Base-by-base conservation (phyloP, 2,113 vertebrate species). In the Neofelis nebulosa region DNA sequence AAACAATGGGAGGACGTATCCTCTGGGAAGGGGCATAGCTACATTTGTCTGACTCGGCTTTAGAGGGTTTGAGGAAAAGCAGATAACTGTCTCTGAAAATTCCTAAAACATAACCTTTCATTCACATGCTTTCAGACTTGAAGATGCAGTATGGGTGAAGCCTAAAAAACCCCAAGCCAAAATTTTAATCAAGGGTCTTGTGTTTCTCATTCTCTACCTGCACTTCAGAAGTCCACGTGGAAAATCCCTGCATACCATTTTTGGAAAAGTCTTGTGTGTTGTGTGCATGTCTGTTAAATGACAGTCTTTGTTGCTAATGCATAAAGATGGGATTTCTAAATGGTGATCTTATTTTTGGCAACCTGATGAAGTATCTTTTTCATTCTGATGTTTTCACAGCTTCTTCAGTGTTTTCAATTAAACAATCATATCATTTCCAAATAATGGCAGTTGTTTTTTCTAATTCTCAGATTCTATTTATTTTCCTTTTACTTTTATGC, bases 191-290 rank as follows among this genome's bases (percentile, higher is more conserved):
- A 68, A 68, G 29, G 12, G 15, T 27, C 23, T 55, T 4, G 0
- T 55, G 25, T 50, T 92, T 86, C 87, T 63, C 29, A 57, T 52
- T 93, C 25, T 85, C 31, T 31, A 27, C 25, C 50, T 68, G 36
- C 2, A 0, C 41, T 65, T 36, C 2, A 0, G 1, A 78, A 23
- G 52, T 25, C 41, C 52, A 15, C 12, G 7, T 14, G 27, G 29
- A 66, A 66, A 91, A 84, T 36, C 29, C 18, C 33, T n/a, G 83
- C 6, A 1, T n/a, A 63, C 74, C 1, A 6, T 55, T 19, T 45
- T 93, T 66, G 45, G 13, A 55, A 29, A 6, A 69, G 36, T 71
- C 23, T 5, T 88, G 71, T 36, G n/a, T 73, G n/a, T 31, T 21
- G 50, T 13, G 15, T 31, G 50, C 29, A 19, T 38, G n/a, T 55